phyloP scores from a whole-genome alignment of 1,140 invertebrate genomes.

The Drosophila persimilis region DNA sequence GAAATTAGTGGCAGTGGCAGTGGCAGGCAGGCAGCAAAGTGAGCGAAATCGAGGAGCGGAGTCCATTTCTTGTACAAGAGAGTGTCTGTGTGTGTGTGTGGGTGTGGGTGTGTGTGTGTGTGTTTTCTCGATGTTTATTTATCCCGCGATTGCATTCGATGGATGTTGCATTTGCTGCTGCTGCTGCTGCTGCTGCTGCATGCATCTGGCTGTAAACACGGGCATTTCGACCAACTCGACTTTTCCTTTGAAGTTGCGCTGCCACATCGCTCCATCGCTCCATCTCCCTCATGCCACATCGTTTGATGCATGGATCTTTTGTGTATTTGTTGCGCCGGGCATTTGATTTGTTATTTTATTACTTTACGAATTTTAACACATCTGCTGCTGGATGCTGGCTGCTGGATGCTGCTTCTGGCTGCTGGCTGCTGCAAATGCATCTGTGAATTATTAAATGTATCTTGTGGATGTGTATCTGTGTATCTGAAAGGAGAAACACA shows the following conservation, averaged over 20 bases:
- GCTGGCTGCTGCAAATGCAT: conserved; percentile 60
- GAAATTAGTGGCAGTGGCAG: conserved; percentile 62
- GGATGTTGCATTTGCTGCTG: background rate
- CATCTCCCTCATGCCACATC: conserved; percentile 24
- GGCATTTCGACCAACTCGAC: conserved; percentile 2
- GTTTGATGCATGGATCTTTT: conserved; percentile 46
- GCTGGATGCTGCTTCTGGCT: too few species aligned
- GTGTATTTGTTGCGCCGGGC: conserved; percentile 55
- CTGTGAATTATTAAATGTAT: conserved; percentile 82
- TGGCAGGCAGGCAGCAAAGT: conserved; percentile 38
- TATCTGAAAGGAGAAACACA: conserved; percentile 50
- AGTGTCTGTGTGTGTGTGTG: background rate
- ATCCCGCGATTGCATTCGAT: background rate
- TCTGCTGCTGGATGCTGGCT: conserved; percentile 14
- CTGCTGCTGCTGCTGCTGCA: background rate
- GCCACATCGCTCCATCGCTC: background rate
- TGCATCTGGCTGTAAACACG: background rate
- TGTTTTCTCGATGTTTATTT: conserved; percentile 10
- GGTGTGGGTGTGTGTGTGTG: too few species aligned
- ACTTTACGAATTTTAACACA: conserved; percentile 83
- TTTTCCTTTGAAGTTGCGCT: conserved; percentile 13
- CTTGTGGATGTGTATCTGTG: conserved; percentile 56
- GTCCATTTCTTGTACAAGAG: background rate
- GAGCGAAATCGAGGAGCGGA: conserved; percentile 43
- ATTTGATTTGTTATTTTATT: conserved; percentile 82